phyloP scores from a whole-genome alignment of 2,113 vertebrate genomes.

The Ceratotherium simum region DNA sequence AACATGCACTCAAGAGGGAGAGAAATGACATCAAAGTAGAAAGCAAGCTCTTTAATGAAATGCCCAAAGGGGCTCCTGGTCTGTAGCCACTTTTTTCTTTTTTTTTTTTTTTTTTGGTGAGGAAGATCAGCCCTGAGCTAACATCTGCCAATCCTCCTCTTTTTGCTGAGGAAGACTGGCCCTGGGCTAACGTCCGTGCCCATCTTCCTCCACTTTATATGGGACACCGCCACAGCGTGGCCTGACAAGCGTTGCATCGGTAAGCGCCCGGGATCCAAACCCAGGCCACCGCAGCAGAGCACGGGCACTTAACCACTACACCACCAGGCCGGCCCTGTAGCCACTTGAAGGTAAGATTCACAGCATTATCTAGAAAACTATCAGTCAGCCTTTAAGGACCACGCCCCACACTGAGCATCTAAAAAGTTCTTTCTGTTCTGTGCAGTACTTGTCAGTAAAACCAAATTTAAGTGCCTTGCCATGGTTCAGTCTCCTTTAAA shows the following conservation, averaged over 20 bases:
- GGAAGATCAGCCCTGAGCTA: too few relatives aligned
- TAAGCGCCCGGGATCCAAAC: too few relatives aligned
- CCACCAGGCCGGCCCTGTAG: background rate
- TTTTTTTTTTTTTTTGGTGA: too few relatives aligned
- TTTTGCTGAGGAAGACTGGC: too few relatives aligned
- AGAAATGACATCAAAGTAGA: background rate
- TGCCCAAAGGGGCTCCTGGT: background rate
- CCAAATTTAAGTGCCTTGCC: accelerated
- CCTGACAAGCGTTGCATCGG: too few relatives aligned
- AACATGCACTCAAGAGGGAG: background rate
- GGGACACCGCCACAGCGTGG: too few relatives aligned
- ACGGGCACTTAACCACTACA: too few relatives aligned
- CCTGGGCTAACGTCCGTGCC: too few relatives aligned
- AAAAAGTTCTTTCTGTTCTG: too few relatives aligned
- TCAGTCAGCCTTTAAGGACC: background rate
- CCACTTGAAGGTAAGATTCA: background rate
- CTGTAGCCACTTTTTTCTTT: background rate
- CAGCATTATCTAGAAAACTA: background rate
- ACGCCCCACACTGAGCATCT: background rate
- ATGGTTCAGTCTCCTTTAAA: background rate
- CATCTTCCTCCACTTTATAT: too few relatives aligned
- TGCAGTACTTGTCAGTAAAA: background rate
- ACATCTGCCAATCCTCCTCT: too few relatives aligned
- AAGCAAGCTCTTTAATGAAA: background rate
- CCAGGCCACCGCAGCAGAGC: too few relatives aligned